These are phyloP conservation scores for Neomorphus geoffroyi DNA, from an alignment of 2,797 vertebrate species.

Conservation along the genomic window DNA sequence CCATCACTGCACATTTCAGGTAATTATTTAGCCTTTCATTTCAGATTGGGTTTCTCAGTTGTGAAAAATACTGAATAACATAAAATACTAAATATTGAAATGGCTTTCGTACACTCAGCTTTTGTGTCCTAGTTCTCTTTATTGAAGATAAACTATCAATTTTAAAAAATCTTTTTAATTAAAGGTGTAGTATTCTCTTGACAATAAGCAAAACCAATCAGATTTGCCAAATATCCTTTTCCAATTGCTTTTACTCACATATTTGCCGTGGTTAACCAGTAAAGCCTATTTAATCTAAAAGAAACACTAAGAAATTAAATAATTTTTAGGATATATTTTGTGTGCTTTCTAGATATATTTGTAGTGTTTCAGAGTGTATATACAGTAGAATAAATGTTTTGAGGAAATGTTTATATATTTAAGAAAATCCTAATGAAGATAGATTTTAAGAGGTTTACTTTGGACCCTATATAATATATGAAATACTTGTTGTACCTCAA, in stretches of 20 bases:
- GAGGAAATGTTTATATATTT: not conserved
- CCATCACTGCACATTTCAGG: not conserved
- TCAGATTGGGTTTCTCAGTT: not conserved
- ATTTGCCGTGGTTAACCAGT: not conserved
- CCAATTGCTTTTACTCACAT: not conserved
- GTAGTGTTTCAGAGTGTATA: not conserved
- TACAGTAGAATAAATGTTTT: not conserved
- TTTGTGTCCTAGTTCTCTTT: not conserved
- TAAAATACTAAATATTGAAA: not conserved
- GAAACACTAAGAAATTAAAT: not conserved
- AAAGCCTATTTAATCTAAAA: not conserved
- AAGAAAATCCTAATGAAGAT: not conserved
- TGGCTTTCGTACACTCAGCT: not conserved
- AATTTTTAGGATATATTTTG: not conserved
- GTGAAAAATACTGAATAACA: not conserved
- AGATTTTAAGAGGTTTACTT: not conserved
- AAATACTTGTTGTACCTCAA: not conserved
- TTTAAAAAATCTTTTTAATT: not conserved
- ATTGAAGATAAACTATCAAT: not conserved
- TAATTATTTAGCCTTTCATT: not conserved
- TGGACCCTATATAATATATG: not conserved
- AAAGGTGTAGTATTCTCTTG: not conserved
- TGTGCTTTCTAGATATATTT: not conserved
- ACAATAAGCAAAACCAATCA: not conserved
- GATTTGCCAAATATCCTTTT: not conserved